Percentiles rank a stretch among this genome's conserved stretches.
phyloP scores from a whole-genome alignment of 2,888 invertebrate species.

The Harpagoxenus sublaevis region DNA sequence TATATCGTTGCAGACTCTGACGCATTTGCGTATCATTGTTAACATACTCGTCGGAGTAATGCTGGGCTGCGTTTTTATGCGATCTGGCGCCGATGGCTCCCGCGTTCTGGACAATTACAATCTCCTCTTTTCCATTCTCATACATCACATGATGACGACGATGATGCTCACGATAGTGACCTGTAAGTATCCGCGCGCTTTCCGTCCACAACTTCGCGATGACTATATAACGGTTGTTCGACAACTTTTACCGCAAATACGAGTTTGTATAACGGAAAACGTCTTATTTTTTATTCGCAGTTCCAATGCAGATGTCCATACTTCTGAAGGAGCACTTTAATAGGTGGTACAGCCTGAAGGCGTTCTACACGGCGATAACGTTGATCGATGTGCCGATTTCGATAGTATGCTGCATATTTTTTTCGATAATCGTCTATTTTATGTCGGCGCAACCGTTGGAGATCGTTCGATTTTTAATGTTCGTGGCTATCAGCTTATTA shows the following conservation, averaged over 20 bases:
- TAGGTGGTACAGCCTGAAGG: slow-evolving; percentile 95
- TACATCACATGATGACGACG: slow-evolving; percentile 97
- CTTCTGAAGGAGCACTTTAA: slow-evolving; percentile 95
- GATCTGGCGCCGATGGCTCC: slow-evolving; percentile 92
- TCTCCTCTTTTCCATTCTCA: slow-evolving; percentile 95
- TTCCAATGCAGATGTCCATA: slow-evolving; percentile 93
- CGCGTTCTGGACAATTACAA: slow-evolving; percentile 94
- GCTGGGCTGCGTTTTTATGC: slow-evolving; percentile 92
- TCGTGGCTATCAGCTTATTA: slow-evolving; percentile 93
- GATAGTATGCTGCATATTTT: slow-evolving; percentile 91
- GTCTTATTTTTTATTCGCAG: slow-evolving; percentile 84
- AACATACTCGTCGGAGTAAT: slow-evolving; percentile 92
- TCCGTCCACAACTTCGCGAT: not conserved
- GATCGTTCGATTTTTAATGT: slow-evolving; percentile 93
- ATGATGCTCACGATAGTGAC: slow-evolving; percentile 96
- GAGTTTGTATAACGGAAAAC: not conserved
- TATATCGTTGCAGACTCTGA: slow-evolving; percentile 89
- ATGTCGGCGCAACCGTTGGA: slow-evolving; percentile 97
- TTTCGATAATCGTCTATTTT: slow-evolving; percentile 92
- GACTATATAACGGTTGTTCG: not conserved
- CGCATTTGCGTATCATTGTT: slow-evolving; percentile 91
- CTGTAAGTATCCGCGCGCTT: slow-evolving; percentile 88
- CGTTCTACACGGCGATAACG: slow-evolving; percentile 92
- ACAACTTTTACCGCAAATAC: not conserved
- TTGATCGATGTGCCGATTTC: slow-evolving; percentile 93